Percentiles rank a stretch among this genome's conserved stretches.
These are phyloP conservation scores for Drosophila colorata DNA, from an alignment of 2,888 invertebrate genomes.

Conservation along the genomic window DNA sequence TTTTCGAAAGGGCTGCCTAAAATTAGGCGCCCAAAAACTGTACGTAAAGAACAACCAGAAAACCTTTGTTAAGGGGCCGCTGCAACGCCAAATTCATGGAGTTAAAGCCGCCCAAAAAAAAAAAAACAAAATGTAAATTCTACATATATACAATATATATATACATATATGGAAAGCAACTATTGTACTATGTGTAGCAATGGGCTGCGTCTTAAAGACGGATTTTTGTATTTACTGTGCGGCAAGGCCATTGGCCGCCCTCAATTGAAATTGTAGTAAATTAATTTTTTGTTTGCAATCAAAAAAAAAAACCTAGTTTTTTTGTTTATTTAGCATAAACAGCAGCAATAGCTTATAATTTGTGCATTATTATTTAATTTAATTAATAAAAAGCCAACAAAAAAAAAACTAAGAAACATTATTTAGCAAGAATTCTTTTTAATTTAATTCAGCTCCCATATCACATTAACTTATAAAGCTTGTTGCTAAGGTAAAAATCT, in stretches of 20 bases:
- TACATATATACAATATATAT: constrained; percentile 32
- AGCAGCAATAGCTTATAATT: constrained; percentile 59
- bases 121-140: constrained; percentile 55
- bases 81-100: constrained; percentile 3
- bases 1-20: constrained; percentile 35
- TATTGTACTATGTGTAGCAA: constrained; percentile 50
- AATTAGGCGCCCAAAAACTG: constrained; percentile 16
- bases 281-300: constrained; percentile 65
- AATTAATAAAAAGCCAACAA: constrained; percentile 56
- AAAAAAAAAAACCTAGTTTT: constrained; percentile 64
- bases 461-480: constrained; percentile 10
- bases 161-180: constrained; percentile 34
- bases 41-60: constrained; percentile 48
- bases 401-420: constrained; percentile 27
- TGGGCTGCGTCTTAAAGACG: constrained; percentile 68
- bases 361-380: constrained; percentile 76
- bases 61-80: constrained; percentile 24
- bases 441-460: constrained; percentile 21
- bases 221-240: constrained; percentile 48
- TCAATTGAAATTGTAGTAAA: constrained; percentile 63
- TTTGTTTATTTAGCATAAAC: constrained; percentile 56
- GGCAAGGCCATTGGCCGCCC: constrained; percentile 27
- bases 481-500: too few relatives aligned
- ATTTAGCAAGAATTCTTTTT: constrained; percentile 39
- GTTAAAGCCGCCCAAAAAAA: constrained; percentile 9